Base-by-base conservation (phyloP, 2,888 invertebrate species). In the Drosophila meridiana region DNA sequence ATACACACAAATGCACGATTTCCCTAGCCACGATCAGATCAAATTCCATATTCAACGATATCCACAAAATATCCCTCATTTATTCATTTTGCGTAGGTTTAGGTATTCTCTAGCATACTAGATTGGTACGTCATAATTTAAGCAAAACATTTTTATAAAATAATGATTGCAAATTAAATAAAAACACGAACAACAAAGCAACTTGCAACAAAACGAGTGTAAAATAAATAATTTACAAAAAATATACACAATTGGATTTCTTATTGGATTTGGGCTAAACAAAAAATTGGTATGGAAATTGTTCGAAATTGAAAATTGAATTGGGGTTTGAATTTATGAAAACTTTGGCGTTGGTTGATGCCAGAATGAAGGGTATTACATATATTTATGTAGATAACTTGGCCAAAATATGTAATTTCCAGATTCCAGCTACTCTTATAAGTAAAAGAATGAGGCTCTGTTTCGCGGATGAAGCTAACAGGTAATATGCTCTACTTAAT, bases 61-160 rank as follows among this genome's bases (percentile, higher is more conserved):
- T 52, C 50, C 50, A 52, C n/a, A 42, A 42, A 42, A 69, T 70
- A 55, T 55, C 61, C 38, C 66, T 65, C 70, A 83, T 79, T 70
- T 83, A 69, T 72, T 75, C 85, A 89, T 89, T 52, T 89, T 85
- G 69, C 82, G 70, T 86, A 86, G 85, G 85, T 86, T 82, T 86
- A 86, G 89, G 85, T 86, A 84, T 87, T 76, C 57, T 87, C 60
- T 85, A 85, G 89, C 70, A 76, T 62, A 55, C 58, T 84, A 82
- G 74, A 58, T 55, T 57, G 87, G 82, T 85, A 89, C 80, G 70
- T 71, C 60, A 74, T 89, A 84, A 73, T 75, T 85, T 89, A 85
- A 80, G 73, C 57, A 13, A 45, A 52, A 63, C 38, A 67, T 58
- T 80, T 66, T 76, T 64, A 64, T 58, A 67, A 67, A 61, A 43